These are phyloP conservation scores for Monochamus saltuarius DNA, from an alignment of 1,140 invertebrate species.

Conservation along the genomic window DNA sequence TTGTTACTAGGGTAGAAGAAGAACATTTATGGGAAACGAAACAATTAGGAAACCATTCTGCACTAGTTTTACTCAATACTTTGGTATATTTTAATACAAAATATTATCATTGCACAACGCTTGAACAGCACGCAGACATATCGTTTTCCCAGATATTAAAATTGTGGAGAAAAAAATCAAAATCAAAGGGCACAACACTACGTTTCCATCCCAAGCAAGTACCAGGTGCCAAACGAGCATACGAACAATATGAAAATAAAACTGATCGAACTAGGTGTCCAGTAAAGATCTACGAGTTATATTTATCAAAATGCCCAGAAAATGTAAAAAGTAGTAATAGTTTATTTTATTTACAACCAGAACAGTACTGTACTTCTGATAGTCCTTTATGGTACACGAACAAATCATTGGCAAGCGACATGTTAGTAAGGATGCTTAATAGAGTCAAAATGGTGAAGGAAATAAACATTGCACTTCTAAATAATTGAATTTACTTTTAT, in stretches of 20 bases:
- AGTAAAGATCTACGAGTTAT: constrained; percentile 91
- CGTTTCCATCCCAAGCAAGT: constrained; percentile 65
- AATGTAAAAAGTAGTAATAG: constrained; percentile 84
- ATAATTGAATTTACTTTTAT: neutral
- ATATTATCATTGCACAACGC: constrained; percentile 86
- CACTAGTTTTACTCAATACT: constrained; percentile 84
- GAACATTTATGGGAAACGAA: constrained; percentile 91
- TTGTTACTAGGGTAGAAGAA: constrained; percentile 84
- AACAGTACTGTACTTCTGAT: constrained; percentile 85
- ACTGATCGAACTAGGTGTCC: constrained; percentile 87
- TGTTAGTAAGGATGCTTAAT: constrained; percentile 83
- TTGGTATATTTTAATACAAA: constrained; percentile 94
- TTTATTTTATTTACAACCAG: constrained; percentile 85
- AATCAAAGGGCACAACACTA: constrained; percentile 56
- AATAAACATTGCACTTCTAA: constrained; percentile 57
- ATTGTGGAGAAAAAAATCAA: constrained; percentile 67
- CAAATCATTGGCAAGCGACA: constrained; percentile 67
- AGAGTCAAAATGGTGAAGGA: constrained; percentile 84
- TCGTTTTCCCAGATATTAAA: constrained; percentile 55
- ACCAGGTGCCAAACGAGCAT: constrained; percentile 68
- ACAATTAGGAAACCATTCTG: constrained; percentile 89
- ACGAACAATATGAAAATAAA: constrained; percentile 86
- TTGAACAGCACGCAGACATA: constrained; percentile 88
- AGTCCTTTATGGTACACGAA: constrained; percentile 92
- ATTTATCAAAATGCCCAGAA: constrained; percentile 92